phyloP scores from a whole-genome alignment of 2,113 vertebrate species.

The Prinia subflava region DNA sequence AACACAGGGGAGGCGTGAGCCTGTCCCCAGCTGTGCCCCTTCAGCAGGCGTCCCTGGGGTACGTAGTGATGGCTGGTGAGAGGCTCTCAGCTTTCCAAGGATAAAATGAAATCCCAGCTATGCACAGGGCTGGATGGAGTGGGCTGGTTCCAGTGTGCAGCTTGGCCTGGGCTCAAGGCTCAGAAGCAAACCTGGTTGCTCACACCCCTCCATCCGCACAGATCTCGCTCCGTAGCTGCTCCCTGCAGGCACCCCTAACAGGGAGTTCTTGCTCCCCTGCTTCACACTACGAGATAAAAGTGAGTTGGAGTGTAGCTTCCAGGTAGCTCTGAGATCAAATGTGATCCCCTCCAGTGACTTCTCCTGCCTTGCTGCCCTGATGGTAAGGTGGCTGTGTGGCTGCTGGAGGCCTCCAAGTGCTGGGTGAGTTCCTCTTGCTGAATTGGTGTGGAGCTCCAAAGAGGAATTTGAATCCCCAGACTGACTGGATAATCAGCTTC shows the following conservation, averaged over 20 bases:
- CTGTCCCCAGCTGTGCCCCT: background rate
- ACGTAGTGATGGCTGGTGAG: background rate
- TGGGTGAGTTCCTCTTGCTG: background rate
- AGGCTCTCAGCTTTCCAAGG: rapidly evolving
- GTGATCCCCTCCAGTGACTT: background rate
- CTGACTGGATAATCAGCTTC: background rate
- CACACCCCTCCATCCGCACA: rapidly evolving
- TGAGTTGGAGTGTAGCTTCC: rapidly evolving
- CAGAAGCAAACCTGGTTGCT: background rate
- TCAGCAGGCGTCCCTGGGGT: background rate
- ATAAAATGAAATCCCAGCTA: background rate
- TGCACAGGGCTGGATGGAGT: background rate
- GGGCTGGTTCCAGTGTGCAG: background rate
- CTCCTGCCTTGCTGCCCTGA: background rate
- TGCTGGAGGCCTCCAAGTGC: background rate
- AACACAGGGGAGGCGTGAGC: rapidly evolving
- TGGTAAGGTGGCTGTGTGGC: background rate
- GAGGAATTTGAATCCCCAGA: background rate
- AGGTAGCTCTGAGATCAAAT: background rate
- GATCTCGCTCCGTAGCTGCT: rapidly evolving
- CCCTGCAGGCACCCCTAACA: rapidly evolving
- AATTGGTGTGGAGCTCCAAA: rapidly evolving
- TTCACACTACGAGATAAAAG: background rate
- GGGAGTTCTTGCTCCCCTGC: background rate
- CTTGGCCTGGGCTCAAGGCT: background rate